A percentile compares a stretch with the other conserved stretches of the same genome.
phyloP scores from a whole-genome alignment of 2,888 invertebrate genomes.

The Stegophylla sp. region DNA sequence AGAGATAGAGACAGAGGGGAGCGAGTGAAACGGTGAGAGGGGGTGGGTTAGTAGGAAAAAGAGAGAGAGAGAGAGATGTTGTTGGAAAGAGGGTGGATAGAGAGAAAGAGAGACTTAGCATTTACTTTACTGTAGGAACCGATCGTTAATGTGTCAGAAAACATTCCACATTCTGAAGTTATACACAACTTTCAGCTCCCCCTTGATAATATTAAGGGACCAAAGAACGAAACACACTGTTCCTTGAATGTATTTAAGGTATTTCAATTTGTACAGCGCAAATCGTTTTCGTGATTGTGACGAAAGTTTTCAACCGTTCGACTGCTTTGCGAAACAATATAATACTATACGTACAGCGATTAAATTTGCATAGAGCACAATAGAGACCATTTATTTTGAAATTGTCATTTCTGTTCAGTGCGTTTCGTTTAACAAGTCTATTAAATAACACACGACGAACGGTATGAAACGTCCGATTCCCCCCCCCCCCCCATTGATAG shows the following conservation, averaged over 20 bases:
- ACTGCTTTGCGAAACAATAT: slow-evolving; percentile 43
- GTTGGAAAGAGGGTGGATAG: background rate
- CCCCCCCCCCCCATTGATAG: background rate
- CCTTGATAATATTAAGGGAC: slow-evolving; percentile 58
- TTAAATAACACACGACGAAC: background rate
- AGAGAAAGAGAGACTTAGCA: slow-evolving; percentile 58
- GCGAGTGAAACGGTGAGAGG: slow-evolving; percentile 6
- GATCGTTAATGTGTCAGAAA: slow-evolving; percentile 59
- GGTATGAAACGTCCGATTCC: background rate
- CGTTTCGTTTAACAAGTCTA: background rate
- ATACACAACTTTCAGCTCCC: slow-evolving; percentile 54
- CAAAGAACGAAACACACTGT: slow-evolving; percentile 45
- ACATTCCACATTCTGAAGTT: slow-evolving; percentile 59
- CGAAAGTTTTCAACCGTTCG: slow-evolving; percentile 48
- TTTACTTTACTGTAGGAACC: slow-evolving; percentile 58
- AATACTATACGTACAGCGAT: slow-evolving; percentile 19
- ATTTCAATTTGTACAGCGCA: slow-evolving; percentile 52
- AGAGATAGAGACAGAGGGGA: slow-evolving; percentile 17
- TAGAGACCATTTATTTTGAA: slow-evolving; percentile 33
- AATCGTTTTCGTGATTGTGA: slow-evolving; percentile 50
- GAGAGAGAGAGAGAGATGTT: background rate
- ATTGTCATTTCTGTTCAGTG: background rate
- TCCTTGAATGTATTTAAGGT: slow-evolving; percentile 56
- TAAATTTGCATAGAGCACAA: slow-evolving; percentile 19
- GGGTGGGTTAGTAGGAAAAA: background rate